Percentiles rank a stretch among this genome's conserved stretches.
phyloP scores from a whole-genome alignment of 2,888 invertebrate species.

The Lasioglossum vierecki region DNA sequence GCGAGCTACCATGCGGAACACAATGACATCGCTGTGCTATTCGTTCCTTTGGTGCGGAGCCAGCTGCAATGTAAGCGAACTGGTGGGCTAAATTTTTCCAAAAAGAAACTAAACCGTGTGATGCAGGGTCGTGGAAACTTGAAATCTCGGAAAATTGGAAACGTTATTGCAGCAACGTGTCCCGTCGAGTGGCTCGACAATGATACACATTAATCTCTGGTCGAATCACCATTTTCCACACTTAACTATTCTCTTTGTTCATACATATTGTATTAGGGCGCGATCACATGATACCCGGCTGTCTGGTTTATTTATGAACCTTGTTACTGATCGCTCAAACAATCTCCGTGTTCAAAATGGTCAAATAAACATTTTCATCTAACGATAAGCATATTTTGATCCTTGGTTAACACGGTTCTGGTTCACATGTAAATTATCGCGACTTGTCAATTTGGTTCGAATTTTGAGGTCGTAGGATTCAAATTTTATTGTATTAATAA shows the following conservation, averaged over 20 bases:
- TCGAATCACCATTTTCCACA: neutral
- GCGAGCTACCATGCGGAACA: neutral
- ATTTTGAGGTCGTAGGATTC: too few species aligned
- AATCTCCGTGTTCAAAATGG: neutral
- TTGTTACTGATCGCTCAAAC: neutral
- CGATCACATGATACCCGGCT: conserved; percentile 44
- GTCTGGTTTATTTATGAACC: conserved; percentile 28
- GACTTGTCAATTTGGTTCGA: neutral
- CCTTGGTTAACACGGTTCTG: neutral
- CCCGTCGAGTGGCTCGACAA: neutral
- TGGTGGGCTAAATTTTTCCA: neutral
- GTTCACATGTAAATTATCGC: neutral
- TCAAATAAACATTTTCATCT: neutral
- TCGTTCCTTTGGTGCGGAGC: neutral
- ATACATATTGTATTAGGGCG: conserved; percentile 33
- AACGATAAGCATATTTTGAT: neutral
- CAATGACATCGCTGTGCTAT: neutral
- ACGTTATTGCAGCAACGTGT: neutral
- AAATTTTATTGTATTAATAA: too few species aligned
- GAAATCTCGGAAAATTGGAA: neutral
- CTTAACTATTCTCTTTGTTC: neutral
- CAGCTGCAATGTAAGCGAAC: neutral
- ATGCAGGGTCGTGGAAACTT: neutral
- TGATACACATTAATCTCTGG: neutral
- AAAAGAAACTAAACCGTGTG: neutral